Percentiles rank a stretch among this genome's conserved stretches.
Evolutionary conservation across 2,113 vertebrate genomes (phyloP).

Genomic region (Pluvialis apricaria): DNA sequence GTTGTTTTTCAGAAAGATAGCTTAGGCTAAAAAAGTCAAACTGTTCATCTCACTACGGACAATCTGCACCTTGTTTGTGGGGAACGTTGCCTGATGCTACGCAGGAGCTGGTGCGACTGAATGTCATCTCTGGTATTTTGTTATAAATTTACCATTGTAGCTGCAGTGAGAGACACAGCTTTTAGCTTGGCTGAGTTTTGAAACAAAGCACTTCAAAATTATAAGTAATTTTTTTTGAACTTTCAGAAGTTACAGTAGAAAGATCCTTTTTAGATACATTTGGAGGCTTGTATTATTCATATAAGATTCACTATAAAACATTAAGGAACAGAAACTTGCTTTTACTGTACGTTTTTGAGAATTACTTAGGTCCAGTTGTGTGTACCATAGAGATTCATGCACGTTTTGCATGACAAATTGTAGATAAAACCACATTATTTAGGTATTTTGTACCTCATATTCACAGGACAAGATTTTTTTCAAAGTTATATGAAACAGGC

Average conservation of each 20-base stretch:
- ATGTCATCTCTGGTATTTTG: neutral
- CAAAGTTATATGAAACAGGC: neutral
- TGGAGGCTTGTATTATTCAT: neutral
- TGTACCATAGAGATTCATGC: neutral
- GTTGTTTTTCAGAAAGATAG: neutral
- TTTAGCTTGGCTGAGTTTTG: neutral
- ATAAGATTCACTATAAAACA: neutral
- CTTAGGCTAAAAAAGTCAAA: neutral
- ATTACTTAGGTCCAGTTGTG: neutral
- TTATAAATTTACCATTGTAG: neutral
- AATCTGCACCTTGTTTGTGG: neutral
- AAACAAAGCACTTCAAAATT: neutral
- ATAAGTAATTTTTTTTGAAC: neutral
- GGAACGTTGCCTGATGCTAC: neutral
- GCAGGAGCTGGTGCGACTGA: neutral
- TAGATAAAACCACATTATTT: neutral
- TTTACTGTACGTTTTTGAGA: neutral
- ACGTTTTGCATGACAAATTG: neutral
- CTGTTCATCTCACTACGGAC: neutral
- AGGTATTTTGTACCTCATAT: neutral
- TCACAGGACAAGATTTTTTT: neutral
- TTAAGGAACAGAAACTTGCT: neutral
- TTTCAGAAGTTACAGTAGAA: neutral
- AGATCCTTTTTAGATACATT: neutral
- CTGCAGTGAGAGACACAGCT: neutral